These are phyloP conservation scores for Sussaba pulchella DNA, from an alignment of 2,888 invertebrate genomes.

Conservation along the genomic window DNA sequence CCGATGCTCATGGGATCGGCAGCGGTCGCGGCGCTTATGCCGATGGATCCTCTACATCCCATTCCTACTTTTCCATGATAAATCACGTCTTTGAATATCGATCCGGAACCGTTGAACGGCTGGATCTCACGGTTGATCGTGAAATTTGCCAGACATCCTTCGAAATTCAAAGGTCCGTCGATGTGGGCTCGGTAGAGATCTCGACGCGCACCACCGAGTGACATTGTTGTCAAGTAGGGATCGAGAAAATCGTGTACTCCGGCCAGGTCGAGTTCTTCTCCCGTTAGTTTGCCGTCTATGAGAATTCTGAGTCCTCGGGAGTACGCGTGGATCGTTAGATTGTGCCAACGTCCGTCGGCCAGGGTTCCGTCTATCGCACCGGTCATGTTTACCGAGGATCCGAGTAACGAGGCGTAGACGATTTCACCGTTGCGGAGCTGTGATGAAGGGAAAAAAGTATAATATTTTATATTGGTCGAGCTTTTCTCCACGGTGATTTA, in stretches of 20 bases:
- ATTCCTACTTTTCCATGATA: slow-evolving; percentile 90
- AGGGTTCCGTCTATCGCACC: slow-evolving; percentile 87
- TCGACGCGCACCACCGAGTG: slow-evolving; percentile 91
- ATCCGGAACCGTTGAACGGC: slow-evolving; percentile 95
- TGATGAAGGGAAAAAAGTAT: too few relatives aligned
- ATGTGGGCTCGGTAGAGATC: slow-evolving; percentile 86
- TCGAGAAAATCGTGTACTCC: slow-evolving; percentile 97
- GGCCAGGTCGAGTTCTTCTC: slow-evolving; percentile 94
- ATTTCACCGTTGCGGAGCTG: slow-evolving; percentile 90
- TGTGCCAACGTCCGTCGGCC: slow-evolving; percentile 96
- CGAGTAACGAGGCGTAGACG: slow-evolving; percentile 92
- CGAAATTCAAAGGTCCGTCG: slow-evolving; percentile 88
- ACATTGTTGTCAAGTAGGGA: slow-evolving; percentile 93
- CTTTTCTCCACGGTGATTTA: too few relatives aligned
- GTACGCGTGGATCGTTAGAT: slow-evolving; percentile 90
- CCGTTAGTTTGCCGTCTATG: slow-evolving; percentile 89
- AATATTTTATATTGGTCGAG: too few relatives aligned
- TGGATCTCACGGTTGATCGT: slow-evolving; percentile 95
- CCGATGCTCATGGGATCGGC: slow-evolving; percentile 96
- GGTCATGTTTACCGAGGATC: slow-evolving; percentile 93
- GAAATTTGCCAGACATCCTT: slow-evolving; percentile 96
- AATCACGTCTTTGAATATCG: slow-evolving; percentile 90
- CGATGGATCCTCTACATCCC: slow-evolving; percentile 92
- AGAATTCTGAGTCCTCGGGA: slow-evolving; percentile 90
- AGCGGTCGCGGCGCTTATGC: slow-evolving; percentile 90